Conservation (phyloP, 2,113 vertebrate genomes). For the Siniperca knerii region DNA sequence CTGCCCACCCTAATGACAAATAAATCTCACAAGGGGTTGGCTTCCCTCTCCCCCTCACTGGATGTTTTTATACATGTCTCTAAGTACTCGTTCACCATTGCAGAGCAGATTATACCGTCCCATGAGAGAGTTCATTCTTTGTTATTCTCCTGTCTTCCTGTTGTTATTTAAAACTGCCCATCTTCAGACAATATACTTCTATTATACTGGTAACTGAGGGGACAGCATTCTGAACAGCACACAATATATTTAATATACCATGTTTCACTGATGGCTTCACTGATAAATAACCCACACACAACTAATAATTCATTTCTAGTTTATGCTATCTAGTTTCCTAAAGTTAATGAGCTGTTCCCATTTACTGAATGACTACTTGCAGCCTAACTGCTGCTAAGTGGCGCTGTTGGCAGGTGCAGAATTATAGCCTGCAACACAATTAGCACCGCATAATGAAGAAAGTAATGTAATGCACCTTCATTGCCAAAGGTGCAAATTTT, state of each 20-base stretch:
- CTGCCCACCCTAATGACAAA: constrained; percentile 50
- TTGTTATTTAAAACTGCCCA: constrained; percentile 27
- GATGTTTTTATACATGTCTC: constrained; percentile 60
- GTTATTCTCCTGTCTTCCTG: constrained; percentile 8
- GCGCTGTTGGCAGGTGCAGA: constrained; percentile 43
- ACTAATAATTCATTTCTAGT: constrained; percentile 44
- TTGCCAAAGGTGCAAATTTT: constrained; percentile 52
- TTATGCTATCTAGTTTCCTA: constrained; percentile 34
- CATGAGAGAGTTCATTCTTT: neutral
- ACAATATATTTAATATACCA: constrained; percentile 3
- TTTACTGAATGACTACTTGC: constrained; percentile 39
- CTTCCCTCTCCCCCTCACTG: constrained; percentile 33
- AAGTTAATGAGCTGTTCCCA: constrained; percentile 48
- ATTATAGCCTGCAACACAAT: constrained; percentile 58
- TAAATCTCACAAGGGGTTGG: constrained; percentile 58
- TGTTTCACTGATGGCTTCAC: constrained; percentile 14
- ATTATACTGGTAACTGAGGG: neutral
- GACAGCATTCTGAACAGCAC: neutral
- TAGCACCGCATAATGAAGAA: constrained; percentile 43
- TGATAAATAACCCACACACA: constrained; percentile 27
- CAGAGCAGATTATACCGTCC: constrained; percentile 45
- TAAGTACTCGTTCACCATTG: constrained; percentile 44
- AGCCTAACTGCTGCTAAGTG: constrained; percentile 46
- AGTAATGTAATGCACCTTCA: constrained; percentile 40
- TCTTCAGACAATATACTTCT: neutral